Percentiles rank a stretch among this genome's conserved stretches.
These are phyloP conservation scores for Scaptomyza pallida DNA, from an alignment of 1,140 invertebrate species.

Conservation along the genomic window DNA sequence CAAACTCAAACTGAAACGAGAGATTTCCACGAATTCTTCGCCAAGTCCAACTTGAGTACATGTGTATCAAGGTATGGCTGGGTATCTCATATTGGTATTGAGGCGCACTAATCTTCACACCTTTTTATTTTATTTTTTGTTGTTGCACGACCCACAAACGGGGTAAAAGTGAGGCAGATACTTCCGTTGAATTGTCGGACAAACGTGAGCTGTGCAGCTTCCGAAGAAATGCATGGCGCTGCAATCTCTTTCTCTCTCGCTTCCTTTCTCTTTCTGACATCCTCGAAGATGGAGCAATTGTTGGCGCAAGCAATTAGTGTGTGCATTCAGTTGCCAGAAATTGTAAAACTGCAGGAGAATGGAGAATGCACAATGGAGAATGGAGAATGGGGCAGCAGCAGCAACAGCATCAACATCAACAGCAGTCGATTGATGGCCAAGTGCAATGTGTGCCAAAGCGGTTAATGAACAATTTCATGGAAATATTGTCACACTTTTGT, in stretches of 20 bases:
- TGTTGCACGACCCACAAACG: constrained; percentile 34
- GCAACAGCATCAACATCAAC: not conserved
- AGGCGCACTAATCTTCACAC: constrained; percentile 78
- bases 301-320: constrained; percentile 72
- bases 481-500: constrained; percentile 83
- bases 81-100: constrained; percentile 34
- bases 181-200: constrained; percentile 74
- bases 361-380: constrained; percentile 2
- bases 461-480: constrained; percentile 82
- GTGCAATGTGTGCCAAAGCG: constrained; percentile 80
- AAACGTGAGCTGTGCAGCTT: constrained; percentile 70
- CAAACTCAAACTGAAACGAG: constrained; percentile 25
- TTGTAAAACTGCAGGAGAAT: constrained; percentile 6
- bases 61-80: constrained; percentile 29
- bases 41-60: constrained; percentile 51
- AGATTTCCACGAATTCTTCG: constrained; percentile 42
- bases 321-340: constrained; percentile 50
- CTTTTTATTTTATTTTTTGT: too few species aligned
- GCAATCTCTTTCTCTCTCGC: too few species aligned
- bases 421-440: constrained; percentile 34
- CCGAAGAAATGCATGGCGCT: constrained; percentile 66
- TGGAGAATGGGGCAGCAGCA: not conserved
- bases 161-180: constrained; percentile 21
- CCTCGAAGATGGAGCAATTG: constrained; percentile 29
- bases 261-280: constrained; percentile 7